These are phyloP conservation scores for Naja naja DNA, from an alignment of 2,113 vertebrate species.

Conservation along the genomic window DNA sequence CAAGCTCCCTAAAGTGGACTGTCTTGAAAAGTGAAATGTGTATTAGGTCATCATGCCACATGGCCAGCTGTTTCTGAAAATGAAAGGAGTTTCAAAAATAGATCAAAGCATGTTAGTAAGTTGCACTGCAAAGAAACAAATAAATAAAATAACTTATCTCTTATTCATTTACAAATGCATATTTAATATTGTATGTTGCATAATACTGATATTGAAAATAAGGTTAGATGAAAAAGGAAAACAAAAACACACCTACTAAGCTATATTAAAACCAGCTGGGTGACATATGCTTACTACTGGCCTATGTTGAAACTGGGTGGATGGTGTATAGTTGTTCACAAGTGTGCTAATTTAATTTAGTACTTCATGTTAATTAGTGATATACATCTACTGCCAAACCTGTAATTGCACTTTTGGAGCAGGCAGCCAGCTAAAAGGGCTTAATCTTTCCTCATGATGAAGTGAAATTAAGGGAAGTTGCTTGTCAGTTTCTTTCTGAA, in stretches of 20 bases:
- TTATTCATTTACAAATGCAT: neutral
- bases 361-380: neutral
- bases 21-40: neutral
- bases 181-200: neutral
- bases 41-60: too few species aligned
- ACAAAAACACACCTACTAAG: neutral
- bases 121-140: neutral
- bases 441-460: neutral
- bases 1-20: neutral
- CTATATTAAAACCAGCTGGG: neutral
- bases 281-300: neutral
- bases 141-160: neutral
- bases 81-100: neutral
- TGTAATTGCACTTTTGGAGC: neutral
- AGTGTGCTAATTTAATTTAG: conserved; percentile 2
- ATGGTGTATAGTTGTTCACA: neutral
- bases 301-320: neutral
- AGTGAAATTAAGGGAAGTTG: neutral
- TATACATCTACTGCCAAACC: neutral
- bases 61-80: neutral
- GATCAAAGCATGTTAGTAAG: neutral
- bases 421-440: neutral
- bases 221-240: neutral
- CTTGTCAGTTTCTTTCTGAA: neutral
- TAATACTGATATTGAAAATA: neutral